Evolutionary conservation across 1,140 invertebrate genomes (phyloP).

Genomic region (Calephelis nemesis): DNA sequence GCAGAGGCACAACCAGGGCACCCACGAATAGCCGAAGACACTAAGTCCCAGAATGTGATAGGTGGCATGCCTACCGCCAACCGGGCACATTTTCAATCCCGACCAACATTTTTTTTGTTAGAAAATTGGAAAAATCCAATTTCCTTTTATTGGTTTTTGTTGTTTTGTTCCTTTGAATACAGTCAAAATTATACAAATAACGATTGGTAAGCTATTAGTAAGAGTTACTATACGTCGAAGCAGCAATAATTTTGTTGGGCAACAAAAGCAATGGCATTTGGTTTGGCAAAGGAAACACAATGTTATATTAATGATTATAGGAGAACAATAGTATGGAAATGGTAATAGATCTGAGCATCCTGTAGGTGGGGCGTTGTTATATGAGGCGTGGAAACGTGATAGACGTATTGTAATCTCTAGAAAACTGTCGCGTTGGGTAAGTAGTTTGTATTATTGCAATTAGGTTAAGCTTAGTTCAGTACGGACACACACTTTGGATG

Average conservation of each 20-base stretch:
- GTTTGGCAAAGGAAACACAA: constrained; percentile 14
- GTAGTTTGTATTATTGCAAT: too few species aligned
- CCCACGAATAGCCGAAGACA: too few species aligned
- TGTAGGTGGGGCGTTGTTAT: constrained; percentile 13
- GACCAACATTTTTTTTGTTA: too few species aligned
- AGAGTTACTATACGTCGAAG: neutral
- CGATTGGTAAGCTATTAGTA: neutral
- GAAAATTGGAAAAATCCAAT: too few species aligned
- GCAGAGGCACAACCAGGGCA: too few species aligned
- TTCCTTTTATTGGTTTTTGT: too few species aligned
- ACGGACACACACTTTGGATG: too few species aligned
- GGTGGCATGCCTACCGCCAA: too few species aligned
- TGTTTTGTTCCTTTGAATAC: too few species aligned
- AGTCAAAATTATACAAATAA: neutral
- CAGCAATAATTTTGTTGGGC: constrained; percentile 5
- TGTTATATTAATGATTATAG: constrained; percentile 9
- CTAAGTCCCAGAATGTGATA: too few species aligned
- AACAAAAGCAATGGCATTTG: constrained; percentile 9
- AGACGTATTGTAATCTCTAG: constrained; percentile 12
- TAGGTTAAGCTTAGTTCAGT: too few species aligned
- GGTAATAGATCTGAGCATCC: constrained; percentile 17
- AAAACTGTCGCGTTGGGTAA: neutral
- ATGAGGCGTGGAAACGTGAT: constrained; percentile 16
- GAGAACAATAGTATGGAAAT: constrained; percentile 13
- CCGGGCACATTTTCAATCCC: too few species aligned